Base-by-base conservation (phyloP, 2,113 vertebrate species). In the Sylvia atricapilla region DNA sequence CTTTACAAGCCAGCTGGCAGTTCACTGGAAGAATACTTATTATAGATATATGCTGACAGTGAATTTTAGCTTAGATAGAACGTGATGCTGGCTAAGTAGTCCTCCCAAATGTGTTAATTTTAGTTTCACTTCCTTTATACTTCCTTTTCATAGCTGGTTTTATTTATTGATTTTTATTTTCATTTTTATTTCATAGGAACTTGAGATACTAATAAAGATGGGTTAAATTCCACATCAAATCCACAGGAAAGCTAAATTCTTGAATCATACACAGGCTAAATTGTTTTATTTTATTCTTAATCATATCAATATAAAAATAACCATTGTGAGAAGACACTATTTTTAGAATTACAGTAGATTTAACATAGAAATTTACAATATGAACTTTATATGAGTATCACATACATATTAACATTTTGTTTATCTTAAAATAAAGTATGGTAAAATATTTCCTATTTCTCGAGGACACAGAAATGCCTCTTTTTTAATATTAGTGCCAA, bases 1-100 rank as follows among this genome's bases (percentile, higher is more conserved):
- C 74, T 93, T 93, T 95, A 83, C 78, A 91, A 91, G 89, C 84
- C 95, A 93, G 84, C 81, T 97, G 94, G 87, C 91, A 95, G 81
- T 91, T 95, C 89, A 87, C 78, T 85, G 70, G 70, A 89, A 95
- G 84, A 96, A 91, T 94, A 94, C 77, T 94, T 94, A 89, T 60
- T 94, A 89, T 47, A 94, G 91, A 94, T 68, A 78, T 53, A 81
- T 78, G 93, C 84, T 94, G 93, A 96, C 91, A 94, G 89, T 41
- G 78, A 84, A 91, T 84, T 92, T 94, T 82, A 95, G 62, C 87
- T 91, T 81, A 84, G 76, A 89, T 92, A 87, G 73, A 95, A 97
- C 1, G 2, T 86, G 91, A 89, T 87, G 86, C 80, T 84, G 89
- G 85, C 63, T 88, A 90, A 92, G 72, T 92, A 89, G 62, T 90